Conservation (phyloP, 2,113 vertebrate species). For the Aegotheles bennettii region DNA sequence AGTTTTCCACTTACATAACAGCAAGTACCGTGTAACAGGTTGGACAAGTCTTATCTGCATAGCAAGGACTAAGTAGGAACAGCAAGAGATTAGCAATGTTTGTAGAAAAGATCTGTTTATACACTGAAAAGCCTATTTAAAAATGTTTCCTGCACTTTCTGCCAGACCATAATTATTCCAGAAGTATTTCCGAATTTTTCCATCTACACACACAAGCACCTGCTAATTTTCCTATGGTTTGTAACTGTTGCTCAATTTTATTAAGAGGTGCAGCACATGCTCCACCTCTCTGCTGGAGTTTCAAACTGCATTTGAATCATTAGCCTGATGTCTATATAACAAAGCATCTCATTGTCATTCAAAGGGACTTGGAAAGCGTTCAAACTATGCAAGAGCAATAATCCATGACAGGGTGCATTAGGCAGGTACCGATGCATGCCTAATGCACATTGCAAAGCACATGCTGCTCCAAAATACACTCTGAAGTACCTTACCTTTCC, state of each 20-base stretch:
- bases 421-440: conserved; percentile 32
- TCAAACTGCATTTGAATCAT: not conserved
- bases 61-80: conserved; percentile 21
- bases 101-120: conserved; percentile 13
- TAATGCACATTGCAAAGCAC: not conserved
- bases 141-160: not conserved
- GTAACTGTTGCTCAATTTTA: not conserved
- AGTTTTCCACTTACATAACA: conserved; percentile 15
- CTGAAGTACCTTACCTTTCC: not conserved
- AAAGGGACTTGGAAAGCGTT: not conserved
- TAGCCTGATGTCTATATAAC: not conserved
- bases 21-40: not conserved
- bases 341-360: conserved; percentile 25
- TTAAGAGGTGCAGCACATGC: not conserved
- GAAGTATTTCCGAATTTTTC: not conserved
- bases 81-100: conserved; percentile 17
- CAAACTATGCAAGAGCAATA: conserved; percentile 26
- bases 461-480: not conserved
- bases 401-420: conserved; percentile 25
- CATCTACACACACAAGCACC: not conserved
- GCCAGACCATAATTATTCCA: not conserved
- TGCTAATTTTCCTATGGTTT: not conserved
- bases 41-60: conserved; percentile 27
- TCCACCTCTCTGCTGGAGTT: not conserved
- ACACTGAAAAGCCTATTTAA: not conserved